Evolutionary conservation across 2,888 invertebrate genomes (phyloP).

Genomic region (Dryobotodes eremita): DNA sequence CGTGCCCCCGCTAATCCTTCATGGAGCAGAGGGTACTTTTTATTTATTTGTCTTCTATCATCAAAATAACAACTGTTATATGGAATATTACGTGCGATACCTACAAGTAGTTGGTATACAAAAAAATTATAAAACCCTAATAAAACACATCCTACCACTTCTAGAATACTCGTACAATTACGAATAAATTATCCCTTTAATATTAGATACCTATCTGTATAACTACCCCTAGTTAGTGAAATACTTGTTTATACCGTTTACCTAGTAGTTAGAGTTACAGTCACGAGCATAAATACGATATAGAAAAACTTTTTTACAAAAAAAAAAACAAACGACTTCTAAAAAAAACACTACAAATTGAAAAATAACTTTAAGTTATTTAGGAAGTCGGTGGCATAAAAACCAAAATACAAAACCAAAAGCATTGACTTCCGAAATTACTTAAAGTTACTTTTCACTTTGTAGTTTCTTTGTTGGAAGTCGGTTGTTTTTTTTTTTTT

Average conservation of each 20-base stretch:
- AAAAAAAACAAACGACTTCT: too few species aligned
- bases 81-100: not conserved
- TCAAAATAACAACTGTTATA: not conserved
- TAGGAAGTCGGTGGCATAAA: too few species aligned
- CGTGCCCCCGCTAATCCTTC: not conserved
- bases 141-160: conserved; percentile 3
- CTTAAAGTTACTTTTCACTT: too few species aligned
- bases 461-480: too few species aligned
- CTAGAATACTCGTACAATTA: not conserved
- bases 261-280: not conserved
- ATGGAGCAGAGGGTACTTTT: not conserved
- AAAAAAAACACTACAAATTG: too few species aligned
- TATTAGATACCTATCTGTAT: not conserved
- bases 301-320: too few species aligned
- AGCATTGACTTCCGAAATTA: too few species aligned
- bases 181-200: not conserved
- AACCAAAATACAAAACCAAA: too few species aligned
- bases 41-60: not conserved
- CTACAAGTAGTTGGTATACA: too few species aligned
- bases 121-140: not conserved
- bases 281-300: too few species aligned
- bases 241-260: not conserved
- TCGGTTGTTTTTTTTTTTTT: too few species aligned
- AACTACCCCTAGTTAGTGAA: not conserved
- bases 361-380: too few species aligned